Evolutionary conservation across 2,888 invertebrate genomes (phyloP), one percentile per base, ranked within the genome.

Genomic region (Erebia palarica): DNA sequence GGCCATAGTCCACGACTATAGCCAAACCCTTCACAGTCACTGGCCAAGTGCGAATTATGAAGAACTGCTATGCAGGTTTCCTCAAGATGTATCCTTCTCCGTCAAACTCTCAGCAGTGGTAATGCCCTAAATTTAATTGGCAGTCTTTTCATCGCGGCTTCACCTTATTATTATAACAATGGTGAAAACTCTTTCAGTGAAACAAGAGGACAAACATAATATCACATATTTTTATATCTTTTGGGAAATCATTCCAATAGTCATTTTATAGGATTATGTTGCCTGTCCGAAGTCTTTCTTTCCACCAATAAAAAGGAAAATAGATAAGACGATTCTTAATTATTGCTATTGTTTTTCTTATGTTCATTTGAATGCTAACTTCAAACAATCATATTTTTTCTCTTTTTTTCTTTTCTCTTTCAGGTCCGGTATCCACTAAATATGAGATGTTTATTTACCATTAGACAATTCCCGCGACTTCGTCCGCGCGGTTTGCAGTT

Each of bases 241-340:
- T 53, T 65, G 65, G 36, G 65, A 65, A 65, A 65, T 65, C 65
- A 36, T 42, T 8, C 10, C 55, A 11, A 59, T 27, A 64, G 64
- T 51, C 3, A 51, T 51, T 64, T 51, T 53, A 65, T 51, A 53
- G 16, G 65, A 65, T 65, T 51, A 65, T n/a, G 27, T 36, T 10
- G n/a, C 36, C 42, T 60, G 8, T 51, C 14, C 27, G n/a, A 16
- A 10, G n/a, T 8, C 18, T 51, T 55, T 18, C 16, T 18, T 18
- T 55, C 8, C 51, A 51, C 51, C 14, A 36, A 36, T 64, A 51
- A 51, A 53, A 14, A 51, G 65, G 7, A n/a, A 65, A 59, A 51
- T n/a, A 51, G 64, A 64, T 64, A 64, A 51, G 51, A 10, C 27
- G 27, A n/a, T 64, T 44, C 11, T 64, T 51, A 18, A 11, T 18